Base-by-base conservation (phyloP, 2,797 vertebrate genomes). In the Chrosomus eos region DNA sequence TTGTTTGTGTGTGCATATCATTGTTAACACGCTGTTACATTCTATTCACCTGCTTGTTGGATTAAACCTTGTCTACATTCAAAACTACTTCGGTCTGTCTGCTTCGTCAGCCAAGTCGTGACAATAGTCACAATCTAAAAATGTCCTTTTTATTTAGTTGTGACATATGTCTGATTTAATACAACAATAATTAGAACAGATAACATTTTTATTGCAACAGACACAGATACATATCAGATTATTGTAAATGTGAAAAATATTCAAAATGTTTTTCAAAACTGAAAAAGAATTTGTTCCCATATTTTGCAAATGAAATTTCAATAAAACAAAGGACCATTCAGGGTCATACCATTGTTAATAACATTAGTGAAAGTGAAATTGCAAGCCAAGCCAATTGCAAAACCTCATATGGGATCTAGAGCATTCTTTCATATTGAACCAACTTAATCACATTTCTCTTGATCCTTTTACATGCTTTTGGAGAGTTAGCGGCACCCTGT, bases 391-490 rank as follows among this genome's bases (percentile, higher is more conserved):
- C 55, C 51, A 72, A 33, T 23, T 43, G n/a, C 5, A 18, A 73
- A 62, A 55, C 51, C 21, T 82, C 31, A 48, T 66, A 31, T 3
- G 38, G 9, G 26, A 79, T 23, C 76, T 31, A 31, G 16, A 45
- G 33, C 14, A 13, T 72, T 18, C n/a, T 74, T 36, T 14, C 21
- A n/a, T 64, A 48, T 21, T 75, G 16, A 83, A 55, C 19, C 13
- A 77, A 68, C 10, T 2, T 83, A 70, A 83, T 77, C 72, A 26
- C 45, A 67, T 53, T 83, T 83, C 18, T 16, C 38, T 60, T 68
- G 67, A 79, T 67, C 18, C 18, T 66, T 73, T 71, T 21, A 73
- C 67, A 53, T 55, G 74, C 38, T 45, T 73, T 78, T 53, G 40
- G 60, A 36, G 38, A 43, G 48, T 48, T 48, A 38, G 40, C 14